Conservation (phyloP, 1,140 invertebrate species). For the Drosophila sechellia region DNA sequence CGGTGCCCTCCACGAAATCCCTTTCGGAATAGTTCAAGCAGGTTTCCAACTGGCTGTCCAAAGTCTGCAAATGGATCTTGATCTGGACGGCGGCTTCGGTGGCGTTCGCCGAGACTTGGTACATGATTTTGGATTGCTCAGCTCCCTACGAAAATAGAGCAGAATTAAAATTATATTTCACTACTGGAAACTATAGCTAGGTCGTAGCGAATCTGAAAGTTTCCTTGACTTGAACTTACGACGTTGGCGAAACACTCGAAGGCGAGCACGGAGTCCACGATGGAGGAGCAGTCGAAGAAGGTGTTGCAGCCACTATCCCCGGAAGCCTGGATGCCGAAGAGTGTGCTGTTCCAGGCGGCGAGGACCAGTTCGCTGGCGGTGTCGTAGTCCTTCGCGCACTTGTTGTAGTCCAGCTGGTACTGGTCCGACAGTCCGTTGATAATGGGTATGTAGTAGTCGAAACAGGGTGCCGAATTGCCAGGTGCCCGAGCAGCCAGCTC, state of each 20-base stretch:
- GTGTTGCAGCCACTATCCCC: constrained; percentile 10
- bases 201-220: too few species aligned
- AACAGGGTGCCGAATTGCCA: constrained; percentile 13
- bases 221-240: constrained; percentile 25
- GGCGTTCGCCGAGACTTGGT: constrained; percentile 42
- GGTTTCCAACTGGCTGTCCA: constrained; percentile 8
- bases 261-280: constrained; percentile 33
- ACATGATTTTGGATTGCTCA: constrained; percentile 52
- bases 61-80: constrained; percentile 6
- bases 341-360: constrained; percentile 16
- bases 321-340: background rate
- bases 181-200: too few species aligned
- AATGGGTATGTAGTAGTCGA: constrained; percentile 35
- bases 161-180: background rate
- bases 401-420: constrained; percentile 23
- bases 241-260: constrained; percentile 54
- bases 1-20: constrained; percentile 37
- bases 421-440: constrained; percentile 15
- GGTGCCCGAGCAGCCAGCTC: constrained; percentile 34
- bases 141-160: constrained; percentile 22
- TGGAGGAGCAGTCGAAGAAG: constrained; percentile 30
- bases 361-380: background rate
- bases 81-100: constrained; percentile 16
- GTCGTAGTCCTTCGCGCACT: background rate
- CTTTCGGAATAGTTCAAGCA: constrained; percentile 51